Base-by-base conservation (phyloP, 2,113 vertebrate species). In the Clarias gariepinus region DNA sequence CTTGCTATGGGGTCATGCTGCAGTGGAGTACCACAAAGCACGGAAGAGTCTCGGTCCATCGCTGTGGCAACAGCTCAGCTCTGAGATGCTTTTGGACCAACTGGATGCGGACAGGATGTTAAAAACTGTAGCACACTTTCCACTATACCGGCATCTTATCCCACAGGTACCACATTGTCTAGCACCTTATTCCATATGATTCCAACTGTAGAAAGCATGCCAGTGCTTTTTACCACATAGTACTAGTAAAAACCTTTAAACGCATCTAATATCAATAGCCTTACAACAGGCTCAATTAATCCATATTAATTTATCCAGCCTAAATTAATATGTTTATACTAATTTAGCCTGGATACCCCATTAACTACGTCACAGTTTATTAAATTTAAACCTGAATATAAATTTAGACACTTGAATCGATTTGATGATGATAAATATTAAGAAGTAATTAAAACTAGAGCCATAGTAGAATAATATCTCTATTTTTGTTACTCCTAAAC, bases 11-110 rank as follows among this genome's bases (percentile, higher is more conserved):
- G 98, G 98, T 64, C 94, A 96, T 0, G 96, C 97, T 0, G 97
- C 98, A 9, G 95, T 99, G 90, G 97, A 99, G 85, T 96, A 97
- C 88, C 97, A 98, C 89, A 98, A 96, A 92, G 96, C 97, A 1
- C 95, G 96, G 86, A 97, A 95, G 90, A 97, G 96, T 84, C 92
- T 99, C 74, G 98, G 97, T 33, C 95, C 94, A 73, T 98, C 97
- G 0, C 92, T 99, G 52, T 99, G 98, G 98, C 97, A 98, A 92
- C 97, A 98, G 92, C 95, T 96, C 0, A 96, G 95, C 66, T 94
- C 94, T 10, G 97, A 98, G 30, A 96, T 97, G 81, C 90, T 99
- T 78, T 88, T 99, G 87, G 95, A 96, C 68, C 94, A 98, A 89
- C 94, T 99, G 76, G 94, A 95, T 55, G 58, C 90, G 2, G 96